These are phyloP conservation scores for Coptodon rendalli DNA, from an alignment of 2,113 vertebrate species.

Conservation along the genomic window DNA sequence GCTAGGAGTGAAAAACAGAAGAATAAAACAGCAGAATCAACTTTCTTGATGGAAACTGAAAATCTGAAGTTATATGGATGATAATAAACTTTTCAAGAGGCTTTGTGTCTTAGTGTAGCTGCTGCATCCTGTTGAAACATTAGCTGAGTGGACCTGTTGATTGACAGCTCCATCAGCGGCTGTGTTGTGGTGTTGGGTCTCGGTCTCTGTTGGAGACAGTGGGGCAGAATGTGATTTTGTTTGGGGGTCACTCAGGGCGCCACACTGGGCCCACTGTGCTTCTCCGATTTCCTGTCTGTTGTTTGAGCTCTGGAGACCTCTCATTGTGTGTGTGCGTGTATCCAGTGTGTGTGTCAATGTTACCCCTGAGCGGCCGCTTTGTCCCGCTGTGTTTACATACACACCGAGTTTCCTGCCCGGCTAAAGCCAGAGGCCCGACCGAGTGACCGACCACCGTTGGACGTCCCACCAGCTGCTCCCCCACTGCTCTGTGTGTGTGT, in stretches of 20 bases:
- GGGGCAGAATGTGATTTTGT: neutral
- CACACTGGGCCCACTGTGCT: neutral
- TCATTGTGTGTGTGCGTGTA: neutral
- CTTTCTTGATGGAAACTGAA: neutral
- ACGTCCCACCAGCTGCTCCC: constrained; percentile 78
- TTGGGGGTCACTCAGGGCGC: constrained; percentile 15
- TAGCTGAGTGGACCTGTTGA: neutral
- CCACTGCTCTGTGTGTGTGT: constrained; percentile 54
- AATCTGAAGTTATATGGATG: neutral
- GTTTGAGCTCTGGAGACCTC: constrained; percentile 5
- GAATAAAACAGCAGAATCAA: neutral
- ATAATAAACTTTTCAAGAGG: neutral
- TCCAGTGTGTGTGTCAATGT: constrained; percentile 28
- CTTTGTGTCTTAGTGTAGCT: neutral
- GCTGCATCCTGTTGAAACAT: neutral
- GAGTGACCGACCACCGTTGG: constrained; percentile 39
- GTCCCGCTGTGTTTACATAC: constrained; percentile 75
- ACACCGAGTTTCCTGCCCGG: constrained; percentile 79
- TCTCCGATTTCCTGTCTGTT: constrained; percentile 52
- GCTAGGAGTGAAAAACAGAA: neutral
- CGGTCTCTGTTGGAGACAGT: constrained; percentile 16
- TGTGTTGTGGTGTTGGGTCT: neutral
- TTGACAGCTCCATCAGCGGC: constrained; percentile 42
- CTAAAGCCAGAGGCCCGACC: constrained; percentile 63
- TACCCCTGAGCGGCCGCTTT: constrained; percentile 77